phyloP scores from a whole-genome alignment of 1,140 invertebrate genomes.

The Drosophila baimaii region DNA sequence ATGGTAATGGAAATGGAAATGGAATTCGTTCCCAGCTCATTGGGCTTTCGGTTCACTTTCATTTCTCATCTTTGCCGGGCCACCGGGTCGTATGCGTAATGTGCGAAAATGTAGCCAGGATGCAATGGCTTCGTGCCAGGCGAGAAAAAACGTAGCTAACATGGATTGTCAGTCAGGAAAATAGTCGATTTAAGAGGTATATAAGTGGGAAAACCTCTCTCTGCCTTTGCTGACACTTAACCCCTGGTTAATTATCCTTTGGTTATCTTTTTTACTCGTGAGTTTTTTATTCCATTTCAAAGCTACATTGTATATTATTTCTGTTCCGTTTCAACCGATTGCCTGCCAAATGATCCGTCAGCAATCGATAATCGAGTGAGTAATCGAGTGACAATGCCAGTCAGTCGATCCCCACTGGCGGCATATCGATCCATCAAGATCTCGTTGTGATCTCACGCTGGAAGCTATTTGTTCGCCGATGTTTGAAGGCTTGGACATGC shows the following conservation, averaged over 20 bases:
- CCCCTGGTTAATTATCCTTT: neutral
- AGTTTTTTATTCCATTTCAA: no score
- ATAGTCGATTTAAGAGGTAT: neutral
- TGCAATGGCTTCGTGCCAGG: no score
- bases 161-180: neutral
- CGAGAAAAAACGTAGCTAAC: neutral
- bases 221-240: neutral
- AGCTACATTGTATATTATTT: neutral
- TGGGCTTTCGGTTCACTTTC: slow-evolving; percentile 21
- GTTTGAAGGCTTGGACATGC: slow-evolving; percentile 23
- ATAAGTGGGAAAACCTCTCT: neutral
- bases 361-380: slow-evolving; percentile 33
- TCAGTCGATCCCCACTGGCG: neutral
- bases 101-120: neutral
- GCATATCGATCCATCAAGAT: slow-evolving; percentile 27
- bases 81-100: slow-evolving; percentile 31
- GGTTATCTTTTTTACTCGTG: no score
- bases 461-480: slow-evolving; percentile 19
- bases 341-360: neutral
- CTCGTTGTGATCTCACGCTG: slow-evolving; percentile 30
- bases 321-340: neutral
- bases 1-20: slow-evolving; percentile 28
- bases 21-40: slow-evolving; percentile 9
- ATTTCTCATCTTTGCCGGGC: slow-evolving; percentile 16
- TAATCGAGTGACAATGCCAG: slow-evolving; percentile 27